A percentile compares a stretch with the other conserved stretches of the same genome.
Evolutionary conservation across 2,113 vertebrate genomes (phyloP).

Genomic region (Opisthocomus hoazin): DNA sequence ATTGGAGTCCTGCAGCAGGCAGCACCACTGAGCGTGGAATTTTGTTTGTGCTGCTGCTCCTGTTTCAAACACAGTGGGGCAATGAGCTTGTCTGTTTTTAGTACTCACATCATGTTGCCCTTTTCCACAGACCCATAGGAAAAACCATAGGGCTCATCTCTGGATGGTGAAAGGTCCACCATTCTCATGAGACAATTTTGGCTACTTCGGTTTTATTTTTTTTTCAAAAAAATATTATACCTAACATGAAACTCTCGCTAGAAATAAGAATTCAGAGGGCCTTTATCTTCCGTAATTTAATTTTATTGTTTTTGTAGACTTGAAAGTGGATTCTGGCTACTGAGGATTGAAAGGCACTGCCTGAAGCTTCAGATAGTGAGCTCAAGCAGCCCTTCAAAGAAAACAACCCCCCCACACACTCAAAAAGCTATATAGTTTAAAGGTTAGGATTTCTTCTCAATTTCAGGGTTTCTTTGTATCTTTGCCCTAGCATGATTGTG

Average conservation of each 20-base stretch:
- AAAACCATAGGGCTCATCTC: neutral
- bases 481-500: neutral
- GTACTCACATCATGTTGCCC: neutral
- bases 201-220: neutral
- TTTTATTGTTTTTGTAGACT: constrained; percentile 28
- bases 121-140: neutral
- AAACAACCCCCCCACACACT: constrained; percentile 22
- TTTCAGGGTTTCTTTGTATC: constrained; percentile 21
- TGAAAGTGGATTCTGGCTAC: constrained; percentile 41
- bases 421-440: constrained; percentile 35
- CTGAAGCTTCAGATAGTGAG: constrained; percentile 57
- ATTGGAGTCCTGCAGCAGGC: neutral
- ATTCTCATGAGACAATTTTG: neutral
- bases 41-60: neutral
- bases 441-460: constrained; percentile 26
- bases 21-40: fast-evolving
- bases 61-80: neutral
- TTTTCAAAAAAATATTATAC: neutral
- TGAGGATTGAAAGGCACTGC: constrained; percentile 47
- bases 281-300: neutral
- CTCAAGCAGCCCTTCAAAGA: constrained; percentile 27
- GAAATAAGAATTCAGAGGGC: neutral
- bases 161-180: neutral
- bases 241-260: neutral
- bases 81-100: neutral